Base-by-base conservation (phyloP, 2,113 vertebrate genomes). In the Psittacara wagleri region DNA sequence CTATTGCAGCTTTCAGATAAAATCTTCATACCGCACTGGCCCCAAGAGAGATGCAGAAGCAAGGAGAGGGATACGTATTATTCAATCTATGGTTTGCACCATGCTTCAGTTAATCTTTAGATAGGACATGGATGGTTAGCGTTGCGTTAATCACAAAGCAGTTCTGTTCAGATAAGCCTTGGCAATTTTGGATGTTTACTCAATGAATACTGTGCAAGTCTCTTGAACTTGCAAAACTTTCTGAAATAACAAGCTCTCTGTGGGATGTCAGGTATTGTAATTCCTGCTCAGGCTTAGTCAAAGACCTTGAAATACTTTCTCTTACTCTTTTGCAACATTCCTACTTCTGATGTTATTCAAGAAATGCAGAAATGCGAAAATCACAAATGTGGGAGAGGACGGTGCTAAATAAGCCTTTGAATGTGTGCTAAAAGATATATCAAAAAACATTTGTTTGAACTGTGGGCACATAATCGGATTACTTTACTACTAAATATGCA, bases 141-240 rank as follows among this genome's bases (percentile, higher is more conserved):
- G 31, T 49, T 87, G 67, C 70, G 63, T 95, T 80, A 74, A 67
- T 70, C 72, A 74, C 82, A 94, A 51, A 63, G 25, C 7, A 77
- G 33, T 69, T 91, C 46, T 86, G 39, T 54, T 92, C 70, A 69
- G 87, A 85, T 70, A 64, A 74, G 19, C 37, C 33, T 62, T n/a
- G 75, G 43, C n/a, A 91, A 43, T 86, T 88, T 67, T 2, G 3
- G 12, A 14, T 94, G 68, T 73, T 92, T 93, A 88, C 3, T 0
- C 27, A 51, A 13, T 61, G 15, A 86, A 44, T 33, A 83, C 16
- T 35, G 5, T 17, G 9, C 25, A 86, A 75, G 37, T 46, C 5
- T 5, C 63, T 22, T 62, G 57, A 79, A 79, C 16, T 66, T 88
- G 54, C 20, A 46, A 74, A 90, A 85, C 57, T 87, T 92, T n/a